These are phyloP conservation scores for Antrozous pallidus DNA, from an alignment of 2,797 vertebrate genomes.

Conservation along the genomic window DNA sequence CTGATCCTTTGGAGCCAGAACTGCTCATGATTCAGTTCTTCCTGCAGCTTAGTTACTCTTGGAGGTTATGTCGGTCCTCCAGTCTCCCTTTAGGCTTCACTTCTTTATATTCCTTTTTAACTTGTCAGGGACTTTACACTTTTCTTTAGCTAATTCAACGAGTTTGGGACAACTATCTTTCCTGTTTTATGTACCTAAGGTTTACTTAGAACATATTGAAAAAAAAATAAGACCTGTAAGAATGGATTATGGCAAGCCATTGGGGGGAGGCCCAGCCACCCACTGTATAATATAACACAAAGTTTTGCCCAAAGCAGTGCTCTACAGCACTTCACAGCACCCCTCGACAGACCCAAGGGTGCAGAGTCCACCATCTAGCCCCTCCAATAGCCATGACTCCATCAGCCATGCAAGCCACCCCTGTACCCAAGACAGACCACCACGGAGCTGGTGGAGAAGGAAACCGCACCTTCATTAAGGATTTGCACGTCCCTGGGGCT, in stretches of 20 bases:
- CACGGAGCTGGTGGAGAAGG: not conserved
- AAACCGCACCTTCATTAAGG: accelerated
- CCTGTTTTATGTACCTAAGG: not conserved
- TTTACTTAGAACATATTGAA: not conserved
- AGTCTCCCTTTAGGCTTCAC: not conserved
- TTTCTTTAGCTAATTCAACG: not conserved
- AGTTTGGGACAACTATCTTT: not conserved
- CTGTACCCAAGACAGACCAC: not conserved
- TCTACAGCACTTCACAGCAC: too few relatives aligned
- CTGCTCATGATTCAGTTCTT: not conserved
- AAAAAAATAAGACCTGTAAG: not conserved
- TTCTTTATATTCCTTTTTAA: not conserved
- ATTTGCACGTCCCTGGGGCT: not conserved
- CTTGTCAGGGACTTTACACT: not conserved
- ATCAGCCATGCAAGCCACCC: not conserved
- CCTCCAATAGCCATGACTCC: not conserved
- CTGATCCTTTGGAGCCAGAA: not conserved
- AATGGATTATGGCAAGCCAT: not conserved
- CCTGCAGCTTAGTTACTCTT: not conserved
- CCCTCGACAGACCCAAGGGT: not conserved
- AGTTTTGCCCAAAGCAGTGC: not conserved
- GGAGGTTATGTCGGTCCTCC: not conserved
- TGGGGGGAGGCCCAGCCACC: not conserved
- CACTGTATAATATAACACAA: accelerated
- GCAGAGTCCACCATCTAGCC: not conserved